These are phyloP conservation scores for Aldabrachelys gigantea DNA, from an alignment of 2,113 vertebrate species.

Conservation along the genomic window DNA sequence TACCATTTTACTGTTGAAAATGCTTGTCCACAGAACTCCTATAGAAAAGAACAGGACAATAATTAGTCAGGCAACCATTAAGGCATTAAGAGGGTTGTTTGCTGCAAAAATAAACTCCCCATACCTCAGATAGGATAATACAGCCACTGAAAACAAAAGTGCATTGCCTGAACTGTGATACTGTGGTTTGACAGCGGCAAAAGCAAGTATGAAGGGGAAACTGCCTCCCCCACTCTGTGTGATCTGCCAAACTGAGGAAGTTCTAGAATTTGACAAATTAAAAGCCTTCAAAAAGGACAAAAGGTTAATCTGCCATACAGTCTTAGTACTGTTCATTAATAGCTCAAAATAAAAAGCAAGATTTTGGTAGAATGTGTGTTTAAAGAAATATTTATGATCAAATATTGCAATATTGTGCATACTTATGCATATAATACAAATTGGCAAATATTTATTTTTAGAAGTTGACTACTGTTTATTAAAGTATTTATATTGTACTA, in stretches of 20 bases:
- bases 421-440: not conserved
- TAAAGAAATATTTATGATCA: not conserved
- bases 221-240: not conserved
- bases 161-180: not conserved
- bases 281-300: not conserved
- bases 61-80: not conserved
- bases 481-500: not conserved
- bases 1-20: not conserved
- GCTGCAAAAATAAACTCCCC: not conserved
- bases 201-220: constrained; percentile 4
- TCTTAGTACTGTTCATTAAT: not conserved
- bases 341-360: not conserved
- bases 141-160: not conserved
- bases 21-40: not conserved
- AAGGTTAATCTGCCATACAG: not conserved
- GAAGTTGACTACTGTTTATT: not conserved
- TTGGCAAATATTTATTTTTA: not conserved
- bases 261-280: not conserved
- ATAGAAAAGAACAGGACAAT: not conserved
- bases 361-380: not conserved
- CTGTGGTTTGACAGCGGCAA: not conserved
- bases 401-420: not conserved
- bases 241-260: not conserved
- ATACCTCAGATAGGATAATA: not conserved
- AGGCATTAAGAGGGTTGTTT: not conserved